Conservation (phyloP, 2,797 vertebrate species). For the Philypnodon macrostomus region DNA sequence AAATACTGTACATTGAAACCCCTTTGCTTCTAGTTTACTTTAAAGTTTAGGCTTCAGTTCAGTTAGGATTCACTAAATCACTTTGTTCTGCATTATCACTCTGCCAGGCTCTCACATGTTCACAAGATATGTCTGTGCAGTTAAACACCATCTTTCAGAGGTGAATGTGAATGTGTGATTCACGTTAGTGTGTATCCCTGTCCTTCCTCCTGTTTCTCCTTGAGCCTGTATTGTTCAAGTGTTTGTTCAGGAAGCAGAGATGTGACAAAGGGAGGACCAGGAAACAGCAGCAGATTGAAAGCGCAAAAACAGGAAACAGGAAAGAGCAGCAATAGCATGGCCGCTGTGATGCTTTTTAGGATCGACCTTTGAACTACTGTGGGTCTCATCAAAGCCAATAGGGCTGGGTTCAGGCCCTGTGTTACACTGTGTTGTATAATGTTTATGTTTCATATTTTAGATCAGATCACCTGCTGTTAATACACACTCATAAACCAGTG, state of each 20-base stretch:
- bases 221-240: constrained; percentile 64
- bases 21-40: no score
- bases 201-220: constrained; percentile 31
- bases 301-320: constrained; percentile 77
- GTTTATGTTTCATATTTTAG: constrained; percentile 7
- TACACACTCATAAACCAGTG: constrained; percentile 33
- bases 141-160: no score
- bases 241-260: constrained; percentile 71
- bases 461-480: no score
- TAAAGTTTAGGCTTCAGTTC: no score
- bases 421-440: constrained; percentile 11
- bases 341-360: constrained; percentile 45
- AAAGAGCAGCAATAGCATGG: constrained; percentile 70
- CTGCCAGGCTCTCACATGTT: no score
- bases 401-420: no score
- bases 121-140: no score
- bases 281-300: constrained; percentile 60
- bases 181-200: not conserved
- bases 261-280: constrained; percentile 67
- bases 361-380: constrained; percentile 41
- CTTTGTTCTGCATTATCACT: no score
- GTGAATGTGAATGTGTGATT: no score
- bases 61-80: no score
- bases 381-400: constrained; percentile 10
- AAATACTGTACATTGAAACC: no score